Evolutionary conservation across 2,888 invertebrate genomes (phyloP).

Genomic region (Encarsia formosa): DNA sequence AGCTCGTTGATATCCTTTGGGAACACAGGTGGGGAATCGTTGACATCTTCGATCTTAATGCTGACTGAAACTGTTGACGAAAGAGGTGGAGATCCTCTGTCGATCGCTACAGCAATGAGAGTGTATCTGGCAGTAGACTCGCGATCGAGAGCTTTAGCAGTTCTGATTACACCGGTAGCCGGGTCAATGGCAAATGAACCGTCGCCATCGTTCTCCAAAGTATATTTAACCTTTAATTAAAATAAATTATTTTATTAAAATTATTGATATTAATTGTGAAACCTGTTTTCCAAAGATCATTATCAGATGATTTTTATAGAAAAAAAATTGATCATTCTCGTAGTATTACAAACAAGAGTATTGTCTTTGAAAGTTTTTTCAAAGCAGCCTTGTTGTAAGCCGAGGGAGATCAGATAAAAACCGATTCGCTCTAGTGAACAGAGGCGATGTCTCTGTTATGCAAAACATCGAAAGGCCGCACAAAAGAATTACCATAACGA

Average conservation of each 20-base stretch:
- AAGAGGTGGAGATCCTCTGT: constrained; percentile 77
- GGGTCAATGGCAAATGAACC: constrained; percentile 91
- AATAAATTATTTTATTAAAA: constrained; percentile 2
- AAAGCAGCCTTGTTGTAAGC: too few relatives aligned
- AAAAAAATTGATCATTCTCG: too few relatives aligned
- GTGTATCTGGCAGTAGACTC: constrained; percentile 85
- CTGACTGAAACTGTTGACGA: constrained; percentile 68
- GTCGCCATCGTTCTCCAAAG: constrained; percentile 73
- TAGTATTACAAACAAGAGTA: too few relatives aligned
- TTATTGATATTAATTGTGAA: too few relatives aligned
- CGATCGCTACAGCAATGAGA: constrained; percentile 81
- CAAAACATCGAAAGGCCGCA: too few relatives aligned
- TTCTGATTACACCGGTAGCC: constrained; percentile 86
- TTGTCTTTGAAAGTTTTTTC: too few relatives aligned
- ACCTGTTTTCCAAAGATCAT: too few relatives aligned
- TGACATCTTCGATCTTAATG: constrained; percentile 81
- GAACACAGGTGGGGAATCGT: constrained; percentile 87
- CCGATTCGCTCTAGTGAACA: too few relatives aligned
- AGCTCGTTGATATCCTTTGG: constrained; percentile 82
- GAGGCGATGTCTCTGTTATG: too few relatives aligned
- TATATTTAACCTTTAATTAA: constrained; percentile 58
- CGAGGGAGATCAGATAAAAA: too few relatives aligned
- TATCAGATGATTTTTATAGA: too few relatives aligned
- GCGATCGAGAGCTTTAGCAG: constrained; percentile 83
- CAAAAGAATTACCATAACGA: too few relatives aligned